Percentiles rank a stretch among this genome's conserved stretches.
These are phyloP conservation scores for Gobio gobio DNA, from an alignment of 2,113 vertebrate genomes.

Conservation along the genomic window DNA sequence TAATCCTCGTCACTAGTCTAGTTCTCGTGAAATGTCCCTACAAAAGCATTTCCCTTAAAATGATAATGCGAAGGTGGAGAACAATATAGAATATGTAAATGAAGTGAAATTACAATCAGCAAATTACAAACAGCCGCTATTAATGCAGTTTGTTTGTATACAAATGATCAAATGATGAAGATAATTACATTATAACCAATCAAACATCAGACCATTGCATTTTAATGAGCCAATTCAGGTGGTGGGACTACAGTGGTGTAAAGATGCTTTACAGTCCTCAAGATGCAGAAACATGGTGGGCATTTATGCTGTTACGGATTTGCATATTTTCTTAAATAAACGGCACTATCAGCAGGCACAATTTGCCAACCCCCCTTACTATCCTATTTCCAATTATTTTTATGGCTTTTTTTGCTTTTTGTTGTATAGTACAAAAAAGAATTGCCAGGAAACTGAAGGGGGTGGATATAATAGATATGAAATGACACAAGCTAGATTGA, in stretches of 20 bases:
- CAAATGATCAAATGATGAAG: neutral
- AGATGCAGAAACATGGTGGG: neutral
- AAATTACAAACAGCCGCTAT: neutral
- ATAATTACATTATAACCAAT: neutral
- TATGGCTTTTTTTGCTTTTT: neutral
- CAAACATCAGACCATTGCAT: neutral
- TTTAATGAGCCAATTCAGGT: neutral
- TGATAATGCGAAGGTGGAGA: constrained; percentile 5
- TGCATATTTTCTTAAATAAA: neutral
- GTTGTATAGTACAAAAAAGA: neutral
- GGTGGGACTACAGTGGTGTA: neutral
- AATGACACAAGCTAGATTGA: neutral
- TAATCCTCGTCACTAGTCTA: neutral
- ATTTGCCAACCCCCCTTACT: neutral
- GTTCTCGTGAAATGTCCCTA: neutral
- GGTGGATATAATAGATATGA: neutral
- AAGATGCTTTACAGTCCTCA: neutral
- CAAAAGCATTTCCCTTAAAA: neutral
- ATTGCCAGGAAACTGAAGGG: neutral
- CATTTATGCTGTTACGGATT: neutral
- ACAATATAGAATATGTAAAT: neutral
- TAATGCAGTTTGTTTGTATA: neutral
- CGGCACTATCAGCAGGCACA: neutral
- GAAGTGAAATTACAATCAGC: neutral
- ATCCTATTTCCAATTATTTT: neutral